phyloP scores from a whole-genome alignment of 1,140 invertebrate species.

The Neotoxoptera formosana region DNA sequence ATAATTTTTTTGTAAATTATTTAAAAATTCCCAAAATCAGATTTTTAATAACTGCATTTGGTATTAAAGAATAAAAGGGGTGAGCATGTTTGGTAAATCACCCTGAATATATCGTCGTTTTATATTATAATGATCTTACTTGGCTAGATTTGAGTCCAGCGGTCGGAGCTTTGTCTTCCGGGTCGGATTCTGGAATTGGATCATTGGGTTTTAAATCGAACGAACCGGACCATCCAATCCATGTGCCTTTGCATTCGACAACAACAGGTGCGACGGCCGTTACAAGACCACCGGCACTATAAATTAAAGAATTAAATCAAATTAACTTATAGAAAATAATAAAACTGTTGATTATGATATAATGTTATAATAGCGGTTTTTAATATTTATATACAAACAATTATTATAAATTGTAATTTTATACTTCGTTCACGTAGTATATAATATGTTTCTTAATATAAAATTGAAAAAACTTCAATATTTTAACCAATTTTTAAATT shows the following conservation, averaged over 20 bases:
- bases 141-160: constrained; percentile 82
- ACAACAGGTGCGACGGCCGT: constrained; percentile 90
- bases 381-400: too few relatives aligned
- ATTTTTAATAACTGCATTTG: too few relatives aligned
- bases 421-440: too few relatives aligned
- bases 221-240: constrained; percentile 90
- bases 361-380: neutral
- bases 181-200: constrained; percentile 83
- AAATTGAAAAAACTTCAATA: too few relatives aligned
- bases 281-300: constrained; percentile 84
- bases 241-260: constrained; percentile 80
- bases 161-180: constrained; percentile 82
- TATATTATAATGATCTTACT: constrained; percentile 66
- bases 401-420: too few relatives aligned
- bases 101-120: neutral
- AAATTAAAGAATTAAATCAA: neutral
- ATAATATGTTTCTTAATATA: too few relatives aligned
- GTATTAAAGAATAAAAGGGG: neutral
- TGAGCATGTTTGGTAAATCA: too few relatives aligned
- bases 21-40: too few relatives aligned
- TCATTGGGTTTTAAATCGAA: constrained; percentile 76
- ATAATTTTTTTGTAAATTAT: too few relatives aligned
- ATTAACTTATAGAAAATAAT: too few relatives aligned
- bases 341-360: neutral
- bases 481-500: too few relatives aligned